These are phyloP conservation scores for Coracopsis vasa DNA, from an alignment of 2,113 vertebrate genomes.

Conservation along the genomic window DNA sequence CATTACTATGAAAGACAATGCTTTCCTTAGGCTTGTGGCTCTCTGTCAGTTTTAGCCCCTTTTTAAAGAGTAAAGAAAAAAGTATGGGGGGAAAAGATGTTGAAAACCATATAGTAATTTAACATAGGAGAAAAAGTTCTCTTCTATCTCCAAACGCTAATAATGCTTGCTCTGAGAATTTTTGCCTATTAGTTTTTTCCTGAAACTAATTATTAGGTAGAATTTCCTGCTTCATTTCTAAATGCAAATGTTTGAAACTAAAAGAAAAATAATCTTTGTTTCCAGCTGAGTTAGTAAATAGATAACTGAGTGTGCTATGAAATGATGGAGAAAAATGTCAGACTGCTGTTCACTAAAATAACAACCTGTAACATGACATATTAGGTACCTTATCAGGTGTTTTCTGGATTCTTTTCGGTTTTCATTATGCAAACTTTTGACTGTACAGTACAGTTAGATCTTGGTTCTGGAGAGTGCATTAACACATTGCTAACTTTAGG, in stretches of 20 bases:
- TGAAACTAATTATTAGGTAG: neutral
- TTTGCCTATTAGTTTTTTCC: neutral
- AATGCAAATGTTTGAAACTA: neutral
- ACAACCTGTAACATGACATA: neutral
- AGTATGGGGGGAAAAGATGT: neutral
- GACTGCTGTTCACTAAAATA: neutral
- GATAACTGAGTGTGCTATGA: neutral
- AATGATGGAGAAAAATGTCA: neutral
- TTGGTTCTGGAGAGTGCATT: neutral
- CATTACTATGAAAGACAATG: neutral
- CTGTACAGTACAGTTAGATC: fast-evolving
- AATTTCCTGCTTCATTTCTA: neutral
- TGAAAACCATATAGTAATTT: neutral
- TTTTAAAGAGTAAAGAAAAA: neutral
- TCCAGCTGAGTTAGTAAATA: conserved; percentile 4
- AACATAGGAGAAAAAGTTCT: neutral
- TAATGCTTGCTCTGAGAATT: neutral
- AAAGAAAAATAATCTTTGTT: neutral
- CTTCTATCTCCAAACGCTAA: neutral
- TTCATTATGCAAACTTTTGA: neutral
- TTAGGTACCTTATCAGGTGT: neutral
- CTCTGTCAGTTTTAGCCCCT: neutral
- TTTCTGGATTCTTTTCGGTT: neutral
- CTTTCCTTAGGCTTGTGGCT: neutral
- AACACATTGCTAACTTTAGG: neutral